Evolutionary conservation across 2,113 vertebrate genomes (phyloP).

Genomic region (Felis chaus): DNA sequence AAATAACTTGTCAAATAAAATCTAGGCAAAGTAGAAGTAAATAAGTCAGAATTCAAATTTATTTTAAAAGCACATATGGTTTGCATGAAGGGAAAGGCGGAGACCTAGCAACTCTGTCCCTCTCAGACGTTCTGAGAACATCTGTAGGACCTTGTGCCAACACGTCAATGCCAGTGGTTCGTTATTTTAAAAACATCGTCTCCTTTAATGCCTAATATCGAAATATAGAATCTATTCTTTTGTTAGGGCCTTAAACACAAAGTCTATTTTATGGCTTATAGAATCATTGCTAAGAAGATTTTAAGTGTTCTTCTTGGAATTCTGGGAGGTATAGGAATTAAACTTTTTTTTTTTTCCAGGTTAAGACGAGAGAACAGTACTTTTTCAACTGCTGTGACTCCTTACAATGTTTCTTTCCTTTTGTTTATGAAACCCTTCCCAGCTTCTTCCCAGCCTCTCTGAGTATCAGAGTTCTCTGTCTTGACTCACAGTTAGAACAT

Average conservation of each 20-base stretch:
- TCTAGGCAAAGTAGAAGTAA: slow-evolving; percentile 11
- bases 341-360: background rate
- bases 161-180: slow-evolving; percentile 25
- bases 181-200: background rate
- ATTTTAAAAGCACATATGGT: slow-evolving; percentile 24
- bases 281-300: background rate
- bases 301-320: background rate
- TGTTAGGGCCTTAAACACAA: background rate
- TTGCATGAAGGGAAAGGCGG: background rate
- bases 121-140: background rate
- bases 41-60: background rate
- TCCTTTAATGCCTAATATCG: background rate
- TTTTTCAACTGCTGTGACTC: background rate
- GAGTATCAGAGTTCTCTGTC: background rate
- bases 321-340: background rate
- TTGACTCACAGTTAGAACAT: background rate
- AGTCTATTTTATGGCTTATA: background rate
- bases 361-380: background rate
- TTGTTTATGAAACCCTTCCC: background rate
- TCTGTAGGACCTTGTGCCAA: background rate
- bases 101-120: background rate
- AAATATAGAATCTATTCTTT: background rate
- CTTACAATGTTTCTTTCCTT: background rate
- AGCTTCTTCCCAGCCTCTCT: background rate
- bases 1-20: slow-evolving; percentile 51